A percentile compares a stretch with the other conserved stretches of the same genome.
phyloP scores from a whole-genome alignment of 2,888 invertebrate genomes.

The Leptinotarsa juncta region DNA sequence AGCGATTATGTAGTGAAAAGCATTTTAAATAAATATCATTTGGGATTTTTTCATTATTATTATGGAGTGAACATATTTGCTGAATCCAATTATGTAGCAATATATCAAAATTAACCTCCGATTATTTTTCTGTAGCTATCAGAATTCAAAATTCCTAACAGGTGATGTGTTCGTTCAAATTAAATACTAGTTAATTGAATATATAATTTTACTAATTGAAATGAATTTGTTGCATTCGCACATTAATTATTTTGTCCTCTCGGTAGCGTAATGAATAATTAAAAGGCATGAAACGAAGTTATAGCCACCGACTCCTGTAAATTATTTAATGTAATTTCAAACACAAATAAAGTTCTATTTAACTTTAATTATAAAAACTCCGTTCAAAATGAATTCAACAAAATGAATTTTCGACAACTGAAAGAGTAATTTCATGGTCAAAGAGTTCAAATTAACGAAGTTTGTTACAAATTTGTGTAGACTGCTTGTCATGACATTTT shows the following conservation, averaged over 20 bases:
- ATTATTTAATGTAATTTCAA: constrained; percentile 58
- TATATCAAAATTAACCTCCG: background rate
- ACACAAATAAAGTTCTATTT: constrained; percentile 57
- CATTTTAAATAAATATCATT: no score
- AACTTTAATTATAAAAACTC: constrained; percentile 59
- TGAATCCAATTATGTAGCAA: background rate
- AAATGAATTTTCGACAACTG: constrained; percentile 45
- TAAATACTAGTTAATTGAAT: constrained; percentile 23
- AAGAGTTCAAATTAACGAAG: constrained; percentile 31
- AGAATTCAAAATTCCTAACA: background rate
- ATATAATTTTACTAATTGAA: constrained; percentile 39
- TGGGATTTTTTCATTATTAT: no score
- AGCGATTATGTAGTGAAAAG: no score
- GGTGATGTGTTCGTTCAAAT: constrained; percentile 18
- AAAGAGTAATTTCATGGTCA: constrained; percentile 48
- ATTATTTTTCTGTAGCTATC: background rate
- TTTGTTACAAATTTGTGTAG: background rate
- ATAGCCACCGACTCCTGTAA: constrained; percentile 43
- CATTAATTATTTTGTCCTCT: constrained; percentile 43
- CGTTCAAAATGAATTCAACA: constrained; percentile 42
- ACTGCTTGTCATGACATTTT: background rate
- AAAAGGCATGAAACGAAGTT: constrained; percentile 47
- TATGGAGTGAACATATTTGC: no score
- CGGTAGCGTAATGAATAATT: constrained; percentile 45
- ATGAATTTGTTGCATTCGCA: constrained; percentile 37